phyloP scores from a whole-genome alignment of 2,888 invertebrate species.

The Erebia epiphron region DNA sequence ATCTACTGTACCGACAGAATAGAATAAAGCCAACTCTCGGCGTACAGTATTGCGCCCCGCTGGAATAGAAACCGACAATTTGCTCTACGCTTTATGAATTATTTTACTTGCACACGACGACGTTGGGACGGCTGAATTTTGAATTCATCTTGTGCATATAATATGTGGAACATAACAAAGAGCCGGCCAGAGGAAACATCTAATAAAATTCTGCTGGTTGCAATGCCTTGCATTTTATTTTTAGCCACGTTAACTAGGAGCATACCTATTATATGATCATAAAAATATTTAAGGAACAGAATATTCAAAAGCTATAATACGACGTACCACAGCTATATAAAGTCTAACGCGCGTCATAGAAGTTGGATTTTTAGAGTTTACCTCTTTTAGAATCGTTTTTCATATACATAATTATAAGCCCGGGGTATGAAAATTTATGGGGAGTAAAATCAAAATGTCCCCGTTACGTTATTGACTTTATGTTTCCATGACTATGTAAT shows the following conservation, averaged over 20 bases:
- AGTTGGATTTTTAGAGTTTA: too few relatives aligned
- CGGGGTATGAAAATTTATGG: too few relatives aligned
- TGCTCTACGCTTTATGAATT: constrained; percentile 41
- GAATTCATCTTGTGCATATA: constrained; percentile 28
- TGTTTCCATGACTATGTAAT: too few relatives aligned
- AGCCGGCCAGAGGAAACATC: constrained; percentile 24
- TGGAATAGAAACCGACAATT: constrained; percentile 41
- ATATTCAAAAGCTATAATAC: too few relatives aligned
- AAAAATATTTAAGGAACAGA: neutral
- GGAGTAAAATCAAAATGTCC: too few relatives aligned
- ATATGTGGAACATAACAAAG: constrained; percentile 32
- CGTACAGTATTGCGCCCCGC: constrained; percentile 35
- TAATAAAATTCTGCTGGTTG: constrained; percentile 30
- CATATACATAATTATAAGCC: too few relatives aligned
- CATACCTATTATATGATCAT: neutral
- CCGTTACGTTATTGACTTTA: too few relatives aligned
- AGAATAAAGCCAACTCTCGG: neutral
- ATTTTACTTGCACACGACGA: constrained; percentile 34
- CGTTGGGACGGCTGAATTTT: constrained; percentile 22
- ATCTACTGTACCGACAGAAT: too few relatives aligned
- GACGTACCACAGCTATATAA: too few relatives aligned
- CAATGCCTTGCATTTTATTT: constrained; percentile 26
- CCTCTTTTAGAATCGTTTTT: too few relatives aligned
- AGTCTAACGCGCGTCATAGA: too few relatives aligned
- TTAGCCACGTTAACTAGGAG: constrained; percentile 4